phyloP scores from a whole-genome alignment of 1,140 invertebrate species.

The Diuraphis noxia region DNA sequence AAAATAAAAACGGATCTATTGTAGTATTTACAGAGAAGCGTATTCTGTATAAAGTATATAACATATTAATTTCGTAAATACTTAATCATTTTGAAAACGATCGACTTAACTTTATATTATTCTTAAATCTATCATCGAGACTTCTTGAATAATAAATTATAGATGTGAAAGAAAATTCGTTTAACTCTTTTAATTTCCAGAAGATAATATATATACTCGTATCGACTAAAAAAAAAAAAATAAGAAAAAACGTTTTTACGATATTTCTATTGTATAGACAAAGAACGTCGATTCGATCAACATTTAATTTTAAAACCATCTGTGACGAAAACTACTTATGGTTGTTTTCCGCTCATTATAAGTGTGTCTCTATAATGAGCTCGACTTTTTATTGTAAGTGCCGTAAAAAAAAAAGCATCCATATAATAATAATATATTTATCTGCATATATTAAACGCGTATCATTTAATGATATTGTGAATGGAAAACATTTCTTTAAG shows the following conservation, averaged over 20 bases:
- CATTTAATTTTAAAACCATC: conserved; percentile 5
- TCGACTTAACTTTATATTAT: neutral
- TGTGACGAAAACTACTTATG: neutral
- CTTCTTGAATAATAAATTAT: neutral
- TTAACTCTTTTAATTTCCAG: neutral
- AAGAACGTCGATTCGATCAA: conserved; percentile 10
- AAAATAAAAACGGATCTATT: neutral
- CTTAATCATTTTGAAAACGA: conserved; percentile 27
- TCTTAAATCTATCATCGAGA: neutral
- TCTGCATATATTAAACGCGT: neutral
- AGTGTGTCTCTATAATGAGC: neutral
- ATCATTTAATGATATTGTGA: neutral
- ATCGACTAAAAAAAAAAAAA: neutral
- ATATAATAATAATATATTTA: neutral
- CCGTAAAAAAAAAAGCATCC: neutral
- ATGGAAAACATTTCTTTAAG: neutral
- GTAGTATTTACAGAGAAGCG: neutral
- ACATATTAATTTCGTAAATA: neutral
- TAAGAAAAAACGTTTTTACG: neutral
- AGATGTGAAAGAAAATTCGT: neutral
- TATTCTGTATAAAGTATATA: no score
- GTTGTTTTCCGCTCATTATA: neutral
- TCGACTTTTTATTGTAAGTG: neutral
- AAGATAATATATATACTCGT: neutral
- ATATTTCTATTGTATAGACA: neutral